Evolutionary conservation across 2,113 vertebrate genomes (phyloP), one percentile per base, ranked within the genome.

Genomic region (Dromiciops gliroides): DNA sequence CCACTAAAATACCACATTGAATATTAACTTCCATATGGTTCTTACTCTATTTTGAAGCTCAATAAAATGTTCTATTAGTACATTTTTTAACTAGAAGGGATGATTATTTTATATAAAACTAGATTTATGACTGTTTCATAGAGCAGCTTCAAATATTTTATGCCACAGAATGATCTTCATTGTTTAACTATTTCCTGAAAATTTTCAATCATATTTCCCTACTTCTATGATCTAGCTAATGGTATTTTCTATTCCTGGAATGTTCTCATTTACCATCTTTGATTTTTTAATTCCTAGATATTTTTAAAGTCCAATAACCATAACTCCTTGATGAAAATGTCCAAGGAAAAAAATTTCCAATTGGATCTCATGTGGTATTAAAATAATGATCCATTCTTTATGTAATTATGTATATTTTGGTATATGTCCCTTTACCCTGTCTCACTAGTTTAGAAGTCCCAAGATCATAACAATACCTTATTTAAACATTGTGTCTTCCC

Each of bases 21-120:
- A 92, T 90, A 93, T 83, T 83, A 83, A 22, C 67, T 83, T 83
- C 67, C 67, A 44, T 83, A 83, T 83, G 67, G 37, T 83, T 83
- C 67, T 44, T 83, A 83, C 14, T 83, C 7, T 44, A 83, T 2
- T 83, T 44, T 83, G 16, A 83, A 44, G 67, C 4, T 44, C 37
- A 83, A 83, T 83, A 83, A 83, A 83, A 83, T 83, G 26, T 83
- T 83, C n/a, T 83, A 44, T 83, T 83, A 83, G 16, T 44, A 83
- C 14, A 44, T 44, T 56, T 83, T 44, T 75, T 44, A 83, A 44
- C 37, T 23, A 83, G 37, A 83, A 83, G n/a, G 1, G 37, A 83
- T 83, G 19, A n/a, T 83, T 83, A 83, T 44, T 83, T 83, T 8
- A 83, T 22, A 44, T 83, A 44, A 44, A 83, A 83, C 67, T 83